phyloP scores from a whole-genome alignment of 2,888 invertebrate species.

The Ceriagrion tenellum region DNA sequence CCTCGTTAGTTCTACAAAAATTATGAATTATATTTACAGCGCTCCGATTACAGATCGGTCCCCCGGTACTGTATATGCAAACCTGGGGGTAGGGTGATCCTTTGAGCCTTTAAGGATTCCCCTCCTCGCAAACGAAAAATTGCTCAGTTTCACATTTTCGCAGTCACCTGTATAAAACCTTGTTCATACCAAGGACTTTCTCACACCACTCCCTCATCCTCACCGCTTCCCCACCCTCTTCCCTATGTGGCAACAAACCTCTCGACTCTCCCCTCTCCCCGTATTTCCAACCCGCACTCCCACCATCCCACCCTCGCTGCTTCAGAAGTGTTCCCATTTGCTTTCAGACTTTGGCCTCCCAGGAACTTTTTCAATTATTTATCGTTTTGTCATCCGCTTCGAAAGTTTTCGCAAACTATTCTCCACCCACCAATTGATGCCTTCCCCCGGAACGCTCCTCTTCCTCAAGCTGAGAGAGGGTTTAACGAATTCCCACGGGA shows the following conservation, averaged over 20 bases:
- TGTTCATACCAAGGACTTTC: not conserved
- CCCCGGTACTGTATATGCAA: too few relatives aligned
- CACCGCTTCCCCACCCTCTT: not conserved
- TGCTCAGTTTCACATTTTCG: too few relatives aligned
- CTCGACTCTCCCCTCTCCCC: not conserved
- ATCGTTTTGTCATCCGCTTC: conserved; percentile 22
- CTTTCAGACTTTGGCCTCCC: not conserved
- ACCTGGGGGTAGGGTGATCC: too few relatives aligned
- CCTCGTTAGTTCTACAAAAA: too few relatives aligned
- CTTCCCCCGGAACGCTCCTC: not conserved
- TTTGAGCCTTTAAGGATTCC: too few relatives aligned
- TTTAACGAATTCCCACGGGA: not conserved
- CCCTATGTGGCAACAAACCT: not conserved
- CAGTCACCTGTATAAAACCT: too few relatives aligned
- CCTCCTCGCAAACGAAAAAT: too few relatives aligned
- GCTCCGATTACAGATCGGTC: too few relatives aligned
- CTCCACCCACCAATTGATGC: not conserved
- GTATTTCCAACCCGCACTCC: not conserved
- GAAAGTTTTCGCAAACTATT: not conserved
- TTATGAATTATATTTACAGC: too few relatives aligned
- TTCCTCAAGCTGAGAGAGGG: not conserved
- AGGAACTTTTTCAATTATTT: conserved; percentile 22
- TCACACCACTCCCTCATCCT: not conserved
- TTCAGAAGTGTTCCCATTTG: conserved; percentile 14
- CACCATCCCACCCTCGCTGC: not conserved